Evolutionary conservation across 64 coral and sea anemone species (phyloP), one percentile per base, ranked within the genome.

Genomic region (Pachyseris speciosa): DNA sequence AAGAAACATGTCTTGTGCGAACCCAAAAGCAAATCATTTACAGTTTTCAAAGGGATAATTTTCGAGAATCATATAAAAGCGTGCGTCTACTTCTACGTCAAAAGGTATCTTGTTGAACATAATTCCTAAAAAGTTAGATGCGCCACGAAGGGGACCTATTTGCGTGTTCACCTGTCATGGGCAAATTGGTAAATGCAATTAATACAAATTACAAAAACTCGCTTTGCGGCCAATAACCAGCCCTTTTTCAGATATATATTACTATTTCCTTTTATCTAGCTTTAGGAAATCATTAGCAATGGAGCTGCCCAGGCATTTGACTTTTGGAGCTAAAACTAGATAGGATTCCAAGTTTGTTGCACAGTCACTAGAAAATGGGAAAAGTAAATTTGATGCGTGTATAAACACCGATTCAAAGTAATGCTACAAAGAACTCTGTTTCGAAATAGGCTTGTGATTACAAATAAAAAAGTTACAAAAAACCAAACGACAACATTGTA

Each of bases 11-110:
- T 73, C 38, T 45, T 44, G 70, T 73, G 44, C 45, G 73, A 76
- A 51, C 73, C 73, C 73, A 76, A 76, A 76, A 76, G 73, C 73
- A 76, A 76, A 76, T 76, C 73, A 76, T 76, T 76, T 76, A 51
- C 73, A 49, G 73, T 76, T 51, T 76, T 25, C 73, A 76, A 76
- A 50, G 43, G 43, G 73, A 76, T 50, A 31, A 25, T 76, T 76
- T 76, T 76, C 28, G 59, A 28, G 59, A 64, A 64, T 64, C 59
- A 64, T 28, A 7, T 64, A 25, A 64, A 64, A 64, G 59, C 59
- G 59, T 64, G 24, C n/a, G 59, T 64, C 59, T 64, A 64, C 59
- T 64, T 64, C n/a, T 64, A 24, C 59, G 6, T 64, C 24, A 64
- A 64, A 29, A 64, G 59, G 59, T 64, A 64, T 64, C 59, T 29